These are phyloP conservation scores for Gobionotothen gibberifrons DNA, from an alignment of 2,797 vertebrate genomes.

Conservation along the genomic window DNA sequence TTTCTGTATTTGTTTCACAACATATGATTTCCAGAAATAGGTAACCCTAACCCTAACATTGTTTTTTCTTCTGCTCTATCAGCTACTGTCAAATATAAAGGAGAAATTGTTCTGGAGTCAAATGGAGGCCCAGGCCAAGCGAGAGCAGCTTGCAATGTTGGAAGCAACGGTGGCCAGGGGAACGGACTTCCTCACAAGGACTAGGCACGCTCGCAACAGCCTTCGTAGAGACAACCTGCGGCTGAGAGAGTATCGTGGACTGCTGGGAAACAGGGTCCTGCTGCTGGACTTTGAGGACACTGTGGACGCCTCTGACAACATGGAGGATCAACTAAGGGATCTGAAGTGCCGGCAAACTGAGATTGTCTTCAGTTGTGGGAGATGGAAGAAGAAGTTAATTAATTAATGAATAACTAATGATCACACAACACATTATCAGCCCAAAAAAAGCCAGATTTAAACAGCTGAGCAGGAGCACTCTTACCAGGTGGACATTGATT, in stretches of 20 bases:
- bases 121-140: constrained; percentile 71
- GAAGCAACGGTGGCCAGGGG: constrained; percentile 68
- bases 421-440: too few species aligned
- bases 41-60: not conserved
- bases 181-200: constrained; percentile 74
- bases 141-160: constrained; percentile 62
- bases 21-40: not conserved
- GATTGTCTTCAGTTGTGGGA: constrained; percentile 52
- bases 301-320: constrained; percentile 53
- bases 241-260: constrained; percentile 76
- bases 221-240: constrained; percentile 75
- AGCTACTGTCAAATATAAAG: constrained; percentile 84
- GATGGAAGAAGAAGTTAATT: constrained; percentile 67
- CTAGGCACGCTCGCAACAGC: constrained; percentile 73
- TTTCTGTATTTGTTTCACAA: not conserved
- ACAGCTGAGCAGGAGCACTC: too few species aligned
- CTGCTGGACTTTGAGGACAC: constrained; percentile 86
- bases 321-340: constrained; percentile 72
- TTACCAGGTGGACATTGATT: too few species aligned
- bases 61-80: not conserved
- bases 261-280: constrained; percentile 82
- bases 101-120: constrained; percentile 84
- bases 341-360: constrained; percentile 68
- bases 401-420: too few species aligned
- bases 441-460: too few species aligned